A percentile compares a stretch with the other conserved stretches of the same genome.
Conservation (phyloP, 2,797 vertebrate genomes). For the Rhinophrynus dorsalis region DNA sequence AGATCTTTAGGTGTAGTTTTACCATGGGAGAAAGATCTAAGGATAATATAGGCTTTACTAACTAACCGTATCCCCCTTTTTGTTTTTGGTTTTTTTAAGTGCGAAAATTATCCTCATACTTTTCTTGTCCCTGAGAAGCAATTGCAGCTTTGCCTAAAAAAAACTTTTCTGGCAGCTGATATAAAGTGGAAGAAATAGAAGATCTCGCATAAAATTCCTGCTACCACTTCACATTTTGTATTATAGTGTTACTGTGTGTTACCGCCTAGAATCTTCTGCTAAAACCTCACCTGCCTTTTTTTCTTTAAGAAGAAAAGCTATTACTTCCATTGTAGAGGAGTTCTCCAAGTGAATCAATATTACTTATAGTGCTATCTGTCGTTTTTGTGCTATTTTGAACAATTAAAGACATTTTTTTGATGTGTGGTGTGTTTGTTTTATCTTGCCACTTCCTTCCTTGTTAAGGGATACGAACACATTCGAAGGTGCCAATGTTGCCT, state of each 20-base stretch:
- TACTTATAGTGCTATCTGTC: constrained; percentile 68
- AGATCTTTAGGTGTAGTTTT: constrained; percentile 6
- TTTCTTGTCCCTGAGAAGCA: constrained; percentile 13
- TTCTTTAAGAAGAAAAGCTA: constrained; percentile 55
- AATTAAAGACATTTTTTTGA: constrained; percentile 69
- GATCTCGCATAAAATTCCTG: constrained; percentile 18
- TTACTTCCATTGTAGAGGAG: constrained; percentile 64
- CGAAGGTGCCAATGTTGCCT: no score
- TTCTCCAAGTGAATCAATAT: constrained; percentile 62
- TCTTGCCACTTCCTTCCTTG: no score
- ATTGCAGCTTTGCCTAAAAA: constrained; percentile 34
- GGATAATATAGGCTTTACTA: constrained; percentile 14
- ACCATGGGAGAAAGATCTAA: constrained; percentile 17
- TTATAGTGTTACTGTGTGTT: constrained; percentile 67
- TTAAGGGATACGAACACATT: no score
- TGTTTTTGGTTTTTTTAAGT: no score
- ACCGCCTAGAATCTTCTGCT: constrained; percentile 40
- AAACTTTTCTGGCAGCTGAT: constrained; percentile 35
- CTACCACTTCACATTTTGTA: constrained; percentile 55
- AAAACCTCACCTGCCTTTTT: constrained; percentile 46
- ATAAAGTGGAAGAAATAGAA: constrained; percentile 38
- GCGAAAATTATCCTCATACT: no score
- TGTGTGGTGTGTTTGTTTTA: constrained; percentile 36
- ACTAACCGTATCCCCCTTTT: background rate
- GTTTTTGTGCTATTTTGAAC: constrained; percentile 73